phyloP scores from a whole-genome alignment of 2,888 invertebrate genomes.

The Stenichneumon culpator region DNA sequence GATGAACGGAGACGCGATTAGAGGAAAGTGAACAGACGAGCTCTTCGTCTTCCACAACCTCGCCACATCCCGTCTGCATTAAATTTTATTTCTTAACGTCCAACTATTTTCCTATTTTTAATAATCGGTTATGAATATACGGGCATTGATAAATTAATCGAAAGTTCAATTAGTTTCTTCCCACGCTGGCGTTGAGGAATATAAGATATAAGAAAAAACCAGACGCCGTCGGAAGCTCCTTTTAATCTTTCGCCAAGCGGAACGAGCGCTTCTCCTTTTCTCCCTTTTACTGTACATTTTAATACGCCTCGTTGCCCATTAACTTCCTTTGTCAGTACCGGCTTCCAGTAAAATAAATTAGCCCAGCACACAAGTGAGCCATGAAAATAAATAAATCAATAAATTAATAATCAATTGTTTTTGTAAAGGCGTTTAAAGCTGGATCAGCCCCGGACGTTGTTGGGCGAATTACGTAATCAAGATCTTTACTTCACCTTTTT shows the following conservation, averaged over 20 bases:
- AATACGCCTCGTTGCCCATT: conserved; percentile 28
- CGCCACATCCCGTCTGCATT: not conserved
- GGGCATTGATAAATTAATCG: conserved; percentile 3
- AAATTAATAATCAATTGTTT: no score
- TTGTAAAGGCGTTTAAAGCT: no score
- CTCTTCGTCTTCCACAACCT: conserved; percentile 8
- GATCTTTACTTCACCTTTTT: no score
- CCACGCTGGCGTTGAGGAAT: not conserved
- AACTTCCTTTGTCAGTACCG: not conserved
- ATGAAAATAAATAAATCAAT: not conserved
- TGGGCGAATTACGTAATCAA: no score
- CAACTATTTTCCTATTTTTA: not conserved
- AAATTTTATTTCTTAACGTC: not conserved
- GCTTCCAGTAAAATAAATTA: conserved; percentile 8
- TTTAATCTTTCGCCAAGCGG: conserved; percentile 6
- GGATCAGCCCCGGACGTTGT: no score
- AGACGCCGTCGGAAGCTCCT: conserved; percentile 4
- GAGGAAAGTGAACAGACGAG: conserved; percentile 18
- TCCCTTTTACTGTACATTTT: not conserved
- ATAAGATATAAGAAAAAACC: not conserved
- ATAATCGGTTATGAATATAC: not conserved
- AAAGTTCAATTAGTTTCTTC: not conserved
- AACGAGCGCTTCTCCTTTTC: conserved; percentile 18
- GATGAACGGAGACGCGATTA: conserved; percentile 60
- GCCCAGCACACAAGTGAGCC: not conserved